Evolutionary conservation across 64 coral and sea anemone species (phyloP).

Genomic region (Montipora capricornis): DNA sequence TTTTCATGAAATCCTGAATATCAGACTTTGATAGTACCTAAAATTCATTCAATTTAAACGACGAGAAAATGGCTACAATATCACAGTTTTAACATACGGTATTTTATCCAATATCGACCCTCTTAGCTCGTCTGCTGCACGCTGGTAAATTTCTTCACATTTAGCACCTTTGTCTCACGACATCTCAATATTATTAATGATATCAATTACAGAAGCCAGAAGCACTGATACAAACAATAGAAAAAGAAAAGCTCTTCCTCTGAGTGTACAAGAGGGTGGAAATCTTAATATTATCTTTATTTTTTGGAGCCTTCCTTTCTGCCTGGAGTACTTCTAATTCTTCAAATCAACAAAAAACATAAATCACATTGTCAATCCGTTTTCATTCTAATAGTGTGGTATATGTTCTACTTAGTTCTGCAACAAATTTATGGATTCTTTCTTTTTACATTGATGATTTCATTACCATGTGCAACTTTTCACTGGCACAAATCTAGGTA

Average conservation of each 20-base stretch:
- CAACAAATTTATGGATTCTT: slow-evolving; percentile 5
- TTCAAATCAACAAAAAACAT: slow-evolving; percentile 13
- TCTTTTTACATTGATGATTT: slow-evolving; percentile 64
- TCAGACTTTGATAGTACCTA: background rate
- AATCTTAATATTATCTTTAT: slow-evolving; percentile 30
- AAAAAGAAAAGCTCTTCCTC: slow-evolving; percentile 1
- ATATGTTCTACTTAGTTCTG: slow-evolving; percentile 6
- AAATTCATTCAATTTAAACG: background rate
- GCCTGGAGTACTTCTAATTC: background rate
- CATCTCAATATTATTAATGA: slow-evolving; percentile 26
- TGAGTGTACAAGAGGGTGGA: background rate
- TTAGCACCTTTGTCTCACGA: slow-evolving; percentile 1
- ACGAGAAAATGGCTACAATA: background rate
- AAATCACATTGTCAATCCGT: slow-evolving; percentile 1
- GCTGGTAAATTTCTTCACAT: slow-evolving; percentile 19
- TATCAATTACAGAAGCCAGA: slow-evolving; percentile 33
- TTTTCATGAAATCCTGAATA: background rate
- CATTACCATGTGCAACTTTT: slow-evolving; percentile 50
- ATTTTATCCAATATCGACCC: background rate
- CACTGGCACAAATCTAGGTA: slow-evolving; percentile 34
- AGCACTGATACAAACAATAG: slow-evolving; percentile 29
- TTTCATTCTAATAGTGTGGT: slow-evolving; percentile 1
- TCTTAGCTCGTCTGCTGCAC: background rate
- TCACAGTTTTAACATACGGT: background rate
- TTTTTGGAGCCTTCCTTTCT: background rate